phyloP scores from a whole-genome alignment of 2,888 invertebrate genomes.

The Ceratothoa steindachneri region DNA sequence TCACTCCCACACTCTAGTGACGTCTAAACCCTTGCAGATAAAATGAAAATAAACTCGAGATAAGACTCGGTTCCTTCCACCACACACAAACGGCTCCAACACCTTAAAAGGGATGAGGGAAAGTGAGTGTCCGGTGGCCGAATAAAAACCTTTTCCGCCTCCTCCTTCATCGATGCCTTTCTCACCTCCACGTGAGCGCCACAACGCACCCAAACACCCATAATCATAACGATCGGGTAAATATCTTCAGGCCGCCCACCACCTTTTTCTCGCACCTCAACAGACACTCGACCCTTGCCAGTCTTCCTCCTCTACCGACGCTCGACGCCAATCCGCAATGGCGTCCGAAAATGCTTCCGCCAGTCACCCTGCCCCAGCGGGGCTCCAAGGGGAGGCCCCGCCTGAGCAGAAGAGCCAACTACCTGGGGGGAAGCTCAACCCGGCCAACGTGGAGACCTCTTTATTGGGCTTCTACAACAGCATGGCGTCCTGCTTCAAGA shows the following conservation, averaged over 20 bases:
- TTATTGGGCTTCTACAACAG: conserved; percentile 43
- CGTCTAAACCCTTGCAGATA: no score
- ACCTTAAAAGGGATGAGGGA: no score
- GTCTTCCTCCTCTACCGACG: background rate
- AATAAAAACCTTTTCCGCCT: background rate
- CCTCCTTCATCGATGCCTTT: background rate
- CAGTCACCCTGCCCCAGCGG: background rate
- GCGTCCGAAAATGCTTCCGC: background rate
- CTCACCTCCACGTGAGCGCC: background rate
- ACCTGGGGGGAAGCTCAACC: conserved; percentile 17
- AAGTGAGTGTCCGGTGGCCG: no score
- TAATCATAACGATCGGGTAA: background rate
- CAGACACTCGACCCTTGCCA: background rate
- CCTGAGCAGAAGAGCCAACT: background rate
- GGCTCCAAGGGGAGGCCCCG: background rate
- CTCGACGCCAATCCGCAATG: background rate
- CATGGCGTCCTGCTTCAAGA: conserved; percentile 42
- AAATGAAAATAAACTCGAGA: no score
- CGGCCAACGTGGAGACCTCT: conserved; percentile 27
- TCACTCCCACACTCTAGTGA: no score
- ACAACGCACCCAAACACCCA: background rate
- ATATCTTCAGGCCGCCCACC: background rate
- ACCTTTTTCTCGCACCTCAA: background rate
- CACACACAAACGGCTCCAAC: no score
- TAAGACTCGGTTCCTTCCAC: no score